Evolutionary conservation across 2,888 invertebrate species (phyloP), one percentile per base, ranked within the genome.

Genomic region (Hermaeophaga mercurialis): DNA sequence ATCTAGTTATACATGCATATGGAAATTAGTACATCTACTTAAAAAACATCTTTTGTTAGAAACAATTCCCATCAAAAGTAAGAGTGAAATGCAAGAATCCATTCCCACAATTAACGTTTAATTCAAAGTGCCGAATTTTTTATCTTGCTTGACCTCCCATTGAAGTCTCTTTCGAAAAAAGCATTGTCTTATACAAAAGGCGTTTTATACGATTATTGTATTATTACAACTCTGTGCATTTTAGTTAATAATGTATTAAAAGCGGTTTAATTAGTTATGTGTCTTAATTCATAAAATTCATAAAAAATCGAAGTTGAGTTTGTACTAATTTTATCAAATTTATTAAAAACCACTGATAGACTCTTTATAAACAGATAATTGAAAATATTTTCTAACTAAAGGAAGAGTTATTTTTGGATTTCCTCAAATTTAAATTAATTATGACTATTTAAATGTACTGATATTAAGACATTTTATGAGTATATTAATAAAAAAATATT

Each of bases 31-130:
- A 15, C 2, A 19, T 39, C 39, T 39, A 39, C 19, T 39, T 9
- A 39, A 39, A 39, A 39, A 18, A 18, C 19, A 5, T 39, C 18
- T 39, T 11, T 18, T 39, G 19, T 39, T 39, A 19, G 19, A 14
- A 39, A 39, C 39, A 22, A 19, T 39, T 39, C 39, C 39, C 39
- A 39, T 19, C 18, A 39, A 39, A 39, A 39, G 39, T 18, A 39
- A 39, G 39, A 39, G 39, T 39, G 22, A 39, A 39, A 39, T 39
- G 39, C 19, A 9, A 17, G 38, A 38, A 38, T 38, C 39, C 19
- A 39, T 39, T 39, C 39, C 12, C 39, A 39, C 22, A 39, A 39
- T 39, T 39, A 39, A n/a, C 9, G 19, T 39, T 39, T 39, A 12
- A 22, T 39, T 39, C 18, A 39, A 19, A 18, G 3, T n/a, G n/a